Percentiles rank a stretch among this genome's conserved stretches.
These are phyloP conservation scores for Pollenia labialis DNA, from an alignment of 2,888 invertebrate species.

Conservation along the genomic window DNA sequence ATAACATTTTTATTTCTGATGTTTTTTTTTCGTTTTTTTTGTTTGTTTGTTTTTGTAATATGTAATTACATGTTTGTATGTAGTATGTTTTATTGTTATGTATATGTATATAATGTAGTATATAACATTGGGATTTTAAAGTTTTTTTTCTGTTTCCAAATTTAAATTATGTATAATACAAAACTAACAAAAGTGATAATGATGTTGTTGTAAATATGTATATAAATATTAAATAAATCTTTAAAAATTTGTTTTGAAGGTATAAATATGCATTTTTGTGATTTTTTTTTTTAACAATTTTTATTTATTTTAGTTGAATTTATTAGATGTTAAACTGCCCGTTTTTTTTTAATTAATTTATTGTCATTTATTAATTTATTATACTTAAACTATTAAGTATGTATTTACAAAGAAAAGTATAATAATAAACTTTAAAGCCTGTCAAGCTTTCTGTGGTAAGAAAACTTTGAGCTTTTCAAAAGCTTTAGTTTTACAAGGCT, in stretches of 20 bases:
- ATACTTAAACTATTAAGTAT: constrained; percentile 84
- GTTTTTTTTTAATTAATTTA: constrained; percentile 46
- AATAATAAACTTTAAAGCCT: constrained; percentile 37
- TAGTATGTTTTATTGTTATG: neutral
- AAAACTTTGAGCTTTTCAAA: constrained; percentile 1
- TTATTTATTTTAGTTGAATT: constrained; percentile 10
- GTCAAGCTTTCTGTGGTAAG: neutral
- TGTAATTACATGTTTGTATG: constrained; percentile 24
- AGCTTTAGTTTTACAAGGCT: neutral
- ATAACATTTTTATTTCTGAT: constrained; percentile 56
- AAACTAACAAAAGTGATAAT: no score
- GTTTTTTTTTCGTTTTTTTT: constrained; percentile 15
- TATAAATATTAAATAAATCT: neutral
- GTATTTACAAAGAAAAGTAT: constrained; percentile 81
- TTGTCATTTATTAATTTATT: constrained; percentile 75
- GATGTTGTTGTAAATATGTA: neutral
- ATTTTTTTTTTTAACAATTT: constrained; percentile 13
- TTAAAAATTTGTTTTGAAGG: neutral
- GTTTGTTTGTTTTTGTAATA: neutral
- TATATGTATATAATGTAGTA: neutral
- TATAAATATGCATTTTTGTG: neutral
- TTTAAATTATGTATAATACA: neutral
- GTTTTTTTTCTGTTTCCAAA: neutral
- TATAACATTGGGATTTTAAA: neutral
- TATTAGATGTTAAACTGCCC: constrained; percentile 21